Evolutionary conservation across 2,797 vertebrate species (phyloP).

Genomic region (Martes flavigula): DNA sequence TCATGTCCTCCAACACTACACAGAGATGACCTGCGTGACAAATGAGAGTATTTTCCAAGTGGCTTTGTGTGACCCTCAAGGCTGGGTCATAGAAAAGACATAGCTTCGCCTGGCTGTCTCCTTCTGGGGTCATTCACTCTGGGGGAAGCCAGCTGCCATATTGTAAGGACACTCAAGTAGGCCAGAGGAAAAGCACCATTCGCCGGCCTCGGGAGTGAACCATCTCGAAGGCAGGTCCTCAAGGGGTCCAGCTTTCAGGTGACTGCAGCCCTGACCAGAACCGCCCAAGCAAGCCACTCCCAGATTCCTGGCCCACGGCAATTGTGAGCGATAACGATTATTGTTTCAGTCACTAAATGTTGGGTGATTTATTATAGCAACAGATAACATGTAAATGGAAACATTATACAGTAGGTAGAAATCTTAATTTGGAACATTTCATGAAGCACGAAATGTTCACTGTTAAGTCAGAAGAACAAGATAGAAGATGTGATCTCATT

Average conservation of each 20-base stretch:
- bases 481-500: neutral
- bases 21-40: neutral
- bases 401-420: neutral
- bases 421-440: neutral
- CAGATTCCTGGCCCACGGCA: neutral
- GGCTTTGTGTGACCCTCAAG: neutral
- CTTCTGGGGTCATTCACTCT: neutral
- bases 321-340: neutral
- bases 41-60: neutral
- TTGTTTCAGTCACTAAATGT: neutral
- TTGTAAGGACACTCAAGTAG: neutral
- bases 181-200: neutral
- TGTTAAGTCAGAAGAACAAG: neutral
- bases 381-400: neutral
- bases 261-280: neutral
- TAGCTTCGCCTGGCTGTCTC: no score
- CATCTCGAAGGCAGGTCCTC: no score
- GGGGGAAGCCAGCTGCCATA: neutral
- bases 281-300: neutral
- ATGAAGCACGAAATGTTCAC: neutral
- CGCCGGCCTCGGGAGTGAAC: fast-evolving
- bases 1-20: neutral
- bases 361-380: neutral
- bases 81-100: neutral
- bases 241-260: neutral